phyloP scores from a whole-genome alignment of 2,797 vertebrate species.

The Phoebastria nigripes region DNA sequence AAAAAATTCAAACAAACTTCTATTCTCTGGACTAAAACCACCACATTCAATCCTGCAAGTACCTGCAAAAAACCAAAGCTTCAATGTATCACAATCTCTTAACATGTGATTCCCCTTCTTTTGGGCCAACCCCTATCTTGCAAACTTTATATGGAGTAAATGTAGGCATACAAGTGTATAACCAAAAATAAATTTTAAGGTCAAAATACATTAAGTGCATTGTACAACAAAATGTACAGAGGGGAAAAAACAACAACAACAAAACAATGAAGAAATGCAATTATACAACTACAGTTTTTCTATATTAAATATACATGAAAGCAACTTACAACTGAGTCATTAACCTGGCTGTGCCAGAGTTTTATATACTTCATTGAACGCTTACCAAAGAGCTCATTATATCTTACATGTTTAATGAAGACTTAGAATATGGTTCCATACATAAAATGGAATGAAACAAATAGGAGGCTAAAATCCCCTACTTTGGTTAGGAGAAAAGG shows the following conservation, averaged over 20 bases:
- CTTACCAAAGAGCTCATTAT: background rate
- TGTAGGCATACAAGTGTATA: background rate
- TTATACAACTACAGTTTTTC: background rate
- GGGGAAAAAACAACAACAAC: fast-evolving
- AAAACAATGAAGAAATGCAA: background rate
- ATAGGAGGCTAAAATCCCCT: background rate
- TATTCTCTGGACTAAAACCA: background rate
- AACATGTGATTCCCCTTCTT: background rate
- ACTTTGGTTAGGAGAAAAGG: background rate
- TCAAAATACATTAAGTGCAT: background rate
- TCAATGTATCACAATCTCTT: background rate
- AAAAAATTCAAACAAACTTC: background rate
- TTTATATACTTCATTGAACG: background rate
- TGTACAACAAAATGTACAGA: background rate
- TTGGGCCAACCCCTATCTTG: background rate
- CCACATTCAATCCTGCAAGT: background rate
- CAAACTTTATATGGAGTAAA: background rate
- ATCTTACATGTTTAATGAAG: background rate
- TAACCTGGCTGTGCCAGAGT: background rate
- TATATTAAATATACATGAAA: background rate
- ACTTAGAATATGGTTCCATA: background rate
- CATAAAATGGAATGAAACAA: background rate
- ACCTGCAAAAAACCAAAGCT: background rate
- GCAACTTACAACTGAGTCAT: background rate
- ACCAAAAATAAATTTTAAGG: background rate